Base-by-base conservation (phyloP, 1,140 invertebrate species). In the Neodiprion virginianus region DNA sequence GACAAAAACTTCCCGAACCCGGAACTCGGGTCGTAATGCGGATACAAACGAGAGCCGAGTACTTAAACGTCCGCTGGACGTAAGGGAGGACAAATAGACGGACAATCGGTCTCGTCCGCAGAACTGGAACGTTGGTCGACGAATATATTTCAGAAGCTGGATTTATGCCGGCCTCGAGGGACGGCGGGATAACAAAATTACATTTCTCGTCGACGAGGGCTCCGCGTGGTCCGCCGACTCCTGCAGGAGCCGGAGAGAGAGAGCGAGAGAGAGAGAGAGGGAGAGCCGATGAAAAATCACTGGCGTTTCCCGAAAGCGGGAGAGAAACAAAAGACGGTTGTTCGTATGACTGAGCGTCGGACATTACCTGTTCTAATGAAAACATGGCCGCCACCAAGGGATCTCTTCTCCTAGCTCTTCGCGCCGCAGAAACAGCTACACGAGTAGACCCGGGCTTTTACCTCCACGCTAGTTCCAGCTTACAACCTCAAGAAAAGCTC, bases 311-410 rank as follows among this genome's bases (percentile, higher is more conserved):
- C 78, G 80, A 81, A 81, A 81, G 79, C n/a, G 67, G 67, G 65
- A 69, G 48, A 71, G 66, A 71, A 73, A 76, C 73, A 79, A 75
- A 79, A 82, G 82, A 79, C 80, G 80, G 75, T 40, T 40, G 53
- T 4, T 61, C 53, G 53, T 73, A 78, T 86, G 85, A 86, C 85
- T 79, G 82, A 86, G 84, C 77, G 81, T 79, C 80, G 79, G 82
- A 83, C 83, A 85, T 85, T 81, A 79, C 73, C 73, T 69, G 78
- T 65, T 78, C 76, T 85, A 86, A 86, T 86, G 84, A 86, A 86
- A 85, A 85, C 83, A 85, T 85, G 84, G 83, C 84, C 75, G 84
- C 82, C 77, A 83, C 75, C 79, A 68, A 40, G 49, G 69, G 49
- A 49, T 48, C 47, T 72, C 40, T 50, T 48, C 68, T 7, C 14